phyloP scores from a whole-genome alignment of 2,113 vertebrate genomes.

The Xiphophorus couchianus region DNA sequence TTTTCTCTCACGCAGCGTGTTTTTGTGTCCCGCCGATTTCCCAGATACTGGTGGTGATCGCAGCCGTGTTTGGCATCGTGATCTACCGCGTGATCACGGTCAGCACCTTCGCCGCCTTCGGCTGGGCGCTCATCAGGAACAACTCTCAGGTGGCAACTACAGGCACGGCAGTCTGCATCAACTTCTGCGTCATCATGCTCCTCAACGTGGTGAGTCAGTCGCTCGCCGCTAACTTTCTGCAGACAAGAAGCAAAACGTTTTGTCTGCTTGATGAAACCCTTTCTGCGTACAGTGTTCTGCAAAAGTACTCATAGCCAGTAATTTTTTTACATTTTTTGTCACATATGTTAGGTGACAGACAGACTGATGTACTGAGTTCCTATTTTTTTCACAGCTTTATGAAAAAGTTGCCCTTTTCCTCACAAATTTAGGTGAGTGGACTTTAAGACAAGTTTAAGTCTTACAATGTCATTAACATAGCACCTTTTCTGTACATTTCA shows the following conservation, averaged over 20 bases:
- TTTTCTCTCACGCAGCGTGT: background rate
- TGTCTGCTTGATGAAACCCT: background rate
- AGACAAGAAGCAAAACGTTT: background rate
- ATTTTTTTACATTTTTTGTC: background rate
- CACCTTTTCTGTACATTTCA: too few species aligned
- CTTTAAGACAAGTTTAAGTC: background rate
- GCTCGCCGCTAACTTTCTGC: background rate
- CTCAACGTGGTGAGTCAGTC: slow-evolving; percentile 89
- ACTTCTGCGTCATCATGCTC: slow-evolving; percentile 96
- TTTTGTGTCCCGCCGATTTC: background rate
- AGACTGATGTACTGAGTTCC: background rate
- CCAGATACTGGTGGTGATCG: slow-evolving; percentile 94
- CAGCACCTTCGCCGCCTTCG: slow-evolving; percentile 93
- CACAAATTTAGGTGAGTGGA: slow-evolving; percentile 91
- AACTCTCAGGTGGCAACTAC: slow-evolving; percentile 97
- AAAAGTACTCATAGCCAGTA: background rate
- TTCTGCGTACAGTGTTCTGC: background rate
- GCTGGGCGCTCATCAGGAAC: slow-evolving; percentile 94
- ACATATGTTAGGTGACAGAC: background rate
- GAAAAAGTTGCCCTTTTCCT: slow-evolving; percentile 94
- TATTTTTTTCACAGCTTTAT: slow-evolving; percentile 82
- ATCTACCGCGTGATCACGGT: slow-evolving; percentile 95
- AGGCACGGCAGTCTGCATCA: slow-evolving; percentile 95
- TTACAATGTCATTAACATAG: background rate
- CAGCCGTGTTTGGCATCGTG: slow-evolving; percentile 93